Percentiles rank a stretch among this genome's conserved stretches.
phyloP scores from a whole-genome alignment of 2,797 vertebrate genomes.

The Manis crassicaudata region DNA sequence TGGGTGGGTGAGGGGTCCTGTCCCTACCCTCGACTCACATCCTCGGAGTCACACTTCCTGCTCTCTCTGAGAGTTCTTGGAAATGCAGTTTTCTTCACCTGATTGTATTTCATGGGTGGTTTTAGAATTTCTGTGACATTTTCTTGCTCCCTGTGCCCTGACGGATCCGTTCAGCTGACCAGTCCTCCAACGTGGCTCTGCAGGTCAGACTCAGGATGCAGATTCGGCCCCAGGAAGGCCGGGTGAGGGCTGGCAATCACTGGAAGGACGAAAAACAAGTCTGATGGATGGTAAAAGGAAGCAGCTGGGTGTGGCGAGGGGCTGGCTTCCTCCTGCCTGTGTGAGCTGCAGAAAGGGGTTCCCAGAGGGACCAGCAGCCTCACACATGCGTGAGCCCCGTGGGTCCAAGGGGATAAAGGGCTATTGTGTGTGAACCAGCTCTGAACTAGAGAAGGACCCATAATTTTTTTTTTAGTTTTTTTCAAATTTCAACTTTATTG shows the following conservation, averaged over 20 bases:
- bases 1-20: neutral
- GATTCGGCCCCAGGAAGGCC: neutral
- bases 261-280: neutral
- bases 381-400: accelerated
- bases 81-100: neutral
- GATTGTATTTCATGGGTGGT: neutral
- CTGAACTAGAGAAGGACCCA: neutral
- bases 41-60: too few relatives aligned
- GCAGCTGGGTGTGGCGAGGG: neutral
- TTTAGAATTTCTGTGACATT: neutral
- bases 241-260: neutral
- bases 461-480: neutral
- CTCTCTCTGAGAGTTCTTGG: neutral
- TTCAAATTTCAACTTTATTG: neutral
- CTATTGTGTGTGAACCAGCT: neutral
- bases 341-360: neutral
- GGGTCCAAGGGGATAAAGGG: neutral
- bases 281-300: neutral
- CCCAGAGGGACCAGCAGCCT: neutral
- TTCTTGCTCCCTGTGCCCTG: neutral
- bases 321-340: accelerated
- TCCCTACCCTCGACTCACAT: neutral
- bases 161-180: too few relatives aligned
- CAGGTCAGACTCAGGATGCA: neutral
- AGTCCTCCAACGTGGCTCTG: neutral